Percentiles rank a stretch among this genome's conserved stretches.
Evolutionary conservation across 2,888 invertebrate genomes (phyloP).

Genomic region (Laspeyria flexula): DNA sequence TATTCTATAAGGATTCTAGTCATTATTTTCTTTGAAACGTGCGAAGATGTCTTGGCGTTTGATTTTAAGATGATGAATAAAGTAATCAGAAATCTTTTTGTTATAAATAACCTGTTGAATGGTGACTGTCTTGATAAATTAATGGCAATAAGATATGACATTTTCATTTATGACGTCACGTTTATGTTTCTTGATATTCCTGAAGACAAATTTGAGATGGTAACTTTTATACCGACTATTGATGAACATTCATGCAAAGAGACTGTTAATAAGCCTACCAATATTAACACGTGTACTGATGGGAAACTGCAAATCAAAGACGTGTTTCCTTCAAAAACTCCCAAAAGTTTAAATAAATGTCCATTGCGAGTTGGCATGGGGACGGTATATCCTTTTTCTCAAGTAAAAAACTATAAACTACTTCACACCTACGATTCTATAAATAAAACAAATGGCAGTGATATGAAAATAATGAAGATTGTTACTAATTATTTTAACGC

Average conservation of each 20-base stretch:
- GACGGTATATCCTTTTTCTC: constrained; percentile 59
- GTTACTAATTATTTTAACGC: constrained; percentile 63
- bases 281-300: constrained; percentile 54
- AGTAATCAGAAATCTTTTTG: constrained; percentile 50
- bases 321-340: constrained; percentile 55
- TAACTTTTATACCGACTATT: constrained; percentile 53
- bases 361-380: constrained; percentile 63
- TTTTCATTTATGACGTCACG: constrained; percentile 52
- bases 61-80: constrained; percentile 30
- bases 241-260: constrained; percentile 53
- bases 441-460: constrained; percentile 55
- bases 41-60: constrained; percentile 33
- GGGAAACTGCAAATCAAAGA: constrained; percentile 37
- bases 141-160: constrained; percentile 30
- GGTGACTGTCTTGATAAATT: constrained; percentile 31
- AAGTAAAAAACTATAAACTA: constrained; percentile 48
- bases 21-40: constrained; percentile 43
- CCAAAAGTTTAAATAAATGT: constrained; percentile 60
- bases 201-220: constrained; percentile 34
- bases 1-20: constrained; percentile 16
- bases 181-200: constrained; percentile 45
- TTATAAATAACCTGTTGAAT: constrained; percentile 36
- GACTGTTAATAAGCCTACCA: constrained; percentile 24
- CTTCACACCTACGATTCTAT: constrained; percentile 56
- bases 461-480: constrained; percentile 67